Base-by-base conservation (phyloP, 2,888 invertebrate species). In the Xiphydria camelus region DNA sequence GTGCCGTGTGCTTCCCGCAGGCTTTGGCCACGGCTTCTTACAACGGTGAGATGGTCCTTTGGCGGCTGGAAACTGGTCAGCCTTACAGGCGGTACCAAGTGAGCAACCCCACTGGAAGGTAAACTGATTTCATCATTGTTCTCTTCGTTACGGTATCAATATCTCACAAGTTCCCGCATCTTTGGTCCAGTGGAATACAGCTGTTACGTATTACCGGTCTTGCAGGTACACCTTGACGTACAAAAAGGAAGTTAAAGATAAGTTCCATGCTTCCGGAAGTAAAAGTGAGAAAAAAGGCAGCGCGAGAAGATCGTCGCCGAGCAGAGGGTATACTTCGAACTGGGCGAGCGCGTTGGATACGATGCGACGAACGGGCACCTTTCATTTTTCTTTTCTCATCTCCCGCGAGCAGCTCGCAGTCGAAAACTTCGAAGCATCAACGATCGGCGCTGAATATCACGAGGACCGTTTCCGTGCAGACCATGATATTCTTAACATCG, bases 21-120 rank as follows among this genome's bases (percentile, higher is more conserved):
- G 80, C 87, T 12, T 73, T 93, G 19, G 90, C 85, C 26, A 91
- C 92, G 2, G 82, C 83, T 52, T 85, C 87, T 7, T 88, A 88
- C 71, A 86, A 85, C 58, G 92, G 92, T 0, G 89, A 90, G 72
- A 78, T 93, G 35, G 78, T 91, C 17, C 79, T 93, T 54, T 92
- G 92, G 91, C 83, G 86, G 55, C 76, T 91, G 42, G 89, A 91
- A 75, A 91, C 90, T 0, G 89, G 89, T 0, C 87, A 89, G 68
- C 84, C 88, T 0, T 88, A 86, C 68, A 60, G 66, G 46, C 59
- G 55, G 41, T 67, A 64, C 36, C 59, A 62, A 48, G 76, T 78
- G 1, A 62, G 68, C 43, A 63, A 76, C 47, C 77, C 79, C n/a
- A 66, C 49, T 6, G 49, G 62, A 22, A 78, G 76, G 67, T 68